Conservation (phyloP, 2,888 invertebrate genomes). For the Eristalis intricaria region DNA sequence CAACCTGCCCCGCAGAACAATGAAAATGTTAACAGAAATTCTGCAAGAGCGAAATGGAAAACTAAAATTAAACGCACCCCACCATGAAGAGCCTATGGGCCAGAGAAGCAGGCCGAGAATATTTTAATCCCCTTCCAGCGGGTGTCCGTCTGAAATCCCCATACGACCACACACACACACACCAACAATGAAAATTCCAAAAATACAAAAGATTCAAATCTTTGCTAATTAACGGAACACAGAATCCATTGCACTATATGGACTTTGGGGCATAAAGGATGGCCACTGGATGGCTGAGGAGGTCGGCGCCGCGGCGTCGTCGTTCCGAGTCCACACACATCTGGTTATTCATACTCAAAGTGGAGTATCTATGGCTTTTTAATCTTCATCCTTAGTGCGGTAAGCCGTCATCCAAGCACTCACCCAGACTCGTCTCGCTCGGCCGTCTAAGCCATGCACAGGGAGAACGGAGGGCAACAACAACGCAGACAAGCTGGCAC, state of each 20-base stretch:
- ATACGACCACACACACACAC: constrained; percentile 49
- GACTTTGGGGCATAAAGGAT: constrained; percentile 30
- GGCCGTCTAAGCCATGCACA: constrained; percentile 48
- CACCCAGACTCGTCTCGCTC: background rate
- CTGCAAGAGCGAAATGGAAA: constrained; percentile 6
- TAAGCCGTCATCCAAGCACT: constrained; percentile 24
- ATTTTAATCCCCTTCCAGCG: constrained; percentile 54
- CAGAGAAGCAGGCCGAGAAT: background rate
- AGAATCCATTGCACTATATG: constrained; percentile 59
- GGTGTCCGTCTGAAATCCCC: background rate
- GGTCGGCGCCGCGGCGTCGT: too few relatives aligned
- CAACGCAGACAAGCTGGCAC: background rate
- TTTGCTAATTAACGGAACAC: constrained; percentile 71
- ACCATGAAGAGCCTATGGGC: constrained; percentile 59
- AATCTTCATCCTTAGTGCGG: constrained; percentile 69
- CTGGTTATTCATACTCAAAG: constrained; percentile 59
- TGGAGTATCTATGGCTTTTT: constrained; percentile 70
- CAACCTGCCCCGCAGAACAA: background rate
- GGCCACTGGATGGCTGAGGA: background rate
- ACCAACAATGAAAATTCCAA: constrained; percentile 62
- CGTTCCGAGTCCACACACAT: constrained; percentile 15
- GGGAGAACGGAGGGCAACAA: background rate
- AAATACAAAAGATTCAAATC: constrained; percentile 72
- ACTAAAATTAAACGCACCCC: constrained; percentile 64
- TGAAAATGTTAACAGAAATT: constrained; percentile 35